Percentiles rank a stretch among this genome's conserved stretches.
phyloP scores from a whole-genome alignment of 2,797 vertebrate genomes.

The Alfaro cultratus region DNA sequence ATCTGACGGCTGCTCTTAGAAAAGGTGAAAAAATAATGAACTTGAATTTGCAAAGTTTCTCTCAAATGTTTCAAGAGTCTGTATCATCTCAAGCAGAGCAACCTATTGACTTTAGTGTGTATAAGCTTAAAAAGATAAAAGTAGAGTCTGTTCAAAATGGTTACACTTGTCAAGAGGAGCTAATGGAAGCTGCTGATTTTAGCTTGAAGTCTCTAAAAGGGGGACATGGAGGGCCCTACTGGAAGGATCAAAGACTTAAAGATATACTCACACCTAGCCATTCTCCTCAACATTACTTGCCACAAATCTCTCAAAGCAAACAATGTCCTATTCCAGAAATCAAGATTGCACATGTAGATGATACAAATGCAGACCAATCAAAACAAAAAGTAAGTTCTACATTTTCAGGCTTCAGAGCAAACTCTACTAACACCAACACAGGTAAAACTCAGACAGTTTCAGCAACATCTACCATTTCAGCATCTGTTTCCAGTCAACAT shows the following conservation, averaged over 20 bases:
- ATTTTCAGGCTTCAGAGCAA: slow-evolving; percentile 78
- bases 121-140: slow-evolving; percentile 88
- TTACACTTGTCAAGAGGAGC: slow-evolving; percentile 65
- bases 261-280: slow-evolving; percentile 39
- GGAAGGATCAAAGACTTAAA: slow-evolving; percentile 74
- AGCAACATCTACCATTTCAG: slow-evolving; percentile 29
- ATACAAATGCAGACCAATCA: slow-evolving; percentile 53
- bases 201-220: slow-evolving; percentile 68
- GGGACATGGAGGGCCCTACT: slow-evolving; percentile 77
- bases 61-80: slow-evolving; percentile 92
- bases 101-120: slow-evolving; percentile 88
- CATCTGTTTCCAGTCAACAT: slow-evolving; percentile 34
- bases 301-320: slow-evolving; percentile 62
- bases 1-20: slow-evolving; percentile 87
- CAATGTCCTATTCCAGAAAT: slow-evolving; percentile 71
- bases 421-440: slow-evolving; percentile 61
- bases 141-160: slow-evolving; percentile 77
- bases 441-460: slow-evolving; percentile 53
- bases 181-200: slow-evolving; percentile 82
- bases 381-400: slow-evolving; percentile 77
- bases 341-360: slow-evolving; percentile 73
- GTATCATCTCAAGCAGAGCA: slow-evolving; percentile 83
- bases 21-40: slow-evolving; percentile 90
- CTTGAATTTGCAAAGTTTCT: slow-evolving; percentile 90
- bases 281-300: slow-evolving; percentile 42